Percentiles rank a stretch among this genome's conserved stretches.
Evolutionary conservation across 2,113 vertebrate genomes (phyloP).

Genomic region (Zapus hudsonius): DNA sequence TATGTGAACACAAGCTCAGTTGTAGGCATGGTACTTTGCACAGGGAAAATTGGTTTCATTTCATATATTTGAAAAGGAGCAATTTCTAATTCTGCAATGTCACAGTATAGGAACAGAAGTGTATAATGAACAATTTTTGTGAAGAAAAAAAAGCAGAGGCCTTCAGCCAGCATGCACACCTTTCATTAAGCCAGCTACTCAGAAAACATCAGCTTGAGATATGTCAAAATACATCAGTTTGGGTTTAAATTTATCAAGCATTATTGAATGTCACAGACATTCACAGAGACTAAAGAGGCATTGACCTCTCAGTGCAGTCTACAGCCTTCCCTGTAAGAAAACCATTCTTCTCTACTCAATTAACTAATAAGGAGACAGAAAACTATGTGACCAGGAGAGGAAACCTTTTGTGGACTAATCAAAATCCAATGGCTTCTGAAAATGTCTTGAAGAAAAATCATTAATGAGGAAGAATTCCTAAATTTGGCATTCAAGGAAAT

Average conservation of each 20-base stretch:
- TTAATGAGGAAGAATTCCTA: conserved; percentile 91
- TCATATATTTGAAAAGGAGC: too few species aligned
- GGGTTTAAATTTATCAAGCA: conserved; percentile 75
- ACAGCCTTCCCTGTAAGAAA: conserved; percentile 27
- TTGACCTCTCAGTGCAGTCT: conserved; percentile 76
- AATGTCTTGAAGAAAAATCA: conserved; percentile 84
- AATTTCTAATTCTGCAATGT: background rate
- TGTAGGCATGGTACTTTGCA: background rate
- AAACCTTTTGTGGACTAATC: conserved; percentile 88
- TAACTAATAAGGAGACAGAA: conserved; percentile 91
- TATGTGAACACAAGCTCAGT: background rate
- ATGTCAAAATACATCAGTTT: conserved; percentile 48
- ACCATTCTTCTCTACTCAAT: conserved; percentile 93
- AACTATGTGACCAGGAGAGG: conserved; percentile 85
- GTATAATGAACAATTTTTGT: background rate
- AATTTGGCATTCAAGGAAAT: conserved; percentile 88
- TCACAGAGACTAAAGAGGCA: conserved; percentile 84
- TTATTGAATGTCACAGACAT: conserved; percentile 80
- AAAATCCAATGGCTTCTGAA: conserved; percentile 88
- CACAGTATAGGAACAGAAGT: background rate
- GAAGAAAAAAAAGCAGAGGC: conserved; percentile 14
- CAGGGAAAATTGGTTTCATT: background rate
- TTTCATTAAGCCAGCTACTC: conserved; percentile 74
- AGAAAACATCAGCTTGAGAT: conserved; percentile 56
- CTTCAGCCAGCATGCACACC: background rate